These are phyloP conservation scores for Dendrolimus pini DNA, from an alignment of 2,888 invertebrate species.

Conservation along the genomic window DNA sequence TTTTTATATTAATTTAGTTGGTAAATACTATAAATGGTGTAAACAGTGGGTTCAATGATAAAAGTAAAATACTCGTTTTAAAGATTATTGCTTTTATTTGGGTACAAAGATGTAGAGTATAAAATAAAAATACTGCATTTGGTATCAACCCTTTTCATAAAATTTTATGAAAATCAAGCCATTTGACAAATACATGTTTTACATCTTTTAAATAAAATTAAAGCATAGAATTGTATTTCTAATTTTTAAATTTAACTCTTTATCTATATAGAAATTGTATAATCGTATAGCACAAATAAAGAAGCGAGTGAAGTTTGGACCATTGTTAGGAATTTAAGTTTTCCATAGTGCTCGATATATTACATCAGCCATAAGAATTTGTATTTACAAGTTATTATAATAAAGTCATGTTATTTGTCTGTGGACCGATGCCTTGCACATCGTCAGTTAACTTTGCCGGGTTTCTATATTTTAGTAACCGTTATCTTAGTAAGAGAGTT, in stretches of 20 bases:
- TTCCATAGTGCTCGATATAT: constrained; percentile 67
- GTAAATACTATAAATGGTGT: no score
- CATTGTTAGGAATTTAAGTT: constrained; percentile 74
- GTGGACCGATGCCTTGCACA: no score
- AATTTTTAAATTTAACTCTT: constrained; percentile 44
- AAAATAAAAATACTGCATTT: constrained; percentile 76
- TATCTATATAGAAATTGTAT: constrained; percentile 72
- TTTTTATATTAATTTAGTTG: no score
- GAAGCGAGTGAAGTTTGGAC: constrained; percentile 75
- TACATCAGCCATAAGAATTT: constrained; percentile 62
- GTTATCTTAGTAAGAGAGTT: no score
- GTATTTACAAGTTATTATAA: constrained; percentile 65
- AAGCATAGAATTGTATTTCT: constrained; percentile 65
- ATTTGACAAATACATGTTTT: constrained; percentile 67
- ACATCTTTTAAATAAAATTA: constrained; percentile 69
- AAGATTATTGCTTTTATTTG: constrained; percentile 71
- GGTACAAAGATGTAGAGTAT: constrained; percentile 74
- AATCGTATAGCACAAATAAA: constrained; percentile 73
- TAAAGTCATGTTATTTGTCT: constrained; percentile 4
- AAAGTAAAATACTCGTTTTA: constrained; percentile 7
- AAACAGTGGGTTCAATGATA: background rate
- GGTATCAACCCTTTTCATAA: constrained; percentile 70
- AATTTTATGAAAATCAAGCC: constrained; percentile 73
- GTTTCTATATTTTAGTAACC: no score
- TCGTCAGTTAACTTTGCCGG: no score